These are phyloP conservation scores for Drosophila colorata DNA, from an alignment of 2,888 invertebrate species.

Conservation along the genomic window DNA sequence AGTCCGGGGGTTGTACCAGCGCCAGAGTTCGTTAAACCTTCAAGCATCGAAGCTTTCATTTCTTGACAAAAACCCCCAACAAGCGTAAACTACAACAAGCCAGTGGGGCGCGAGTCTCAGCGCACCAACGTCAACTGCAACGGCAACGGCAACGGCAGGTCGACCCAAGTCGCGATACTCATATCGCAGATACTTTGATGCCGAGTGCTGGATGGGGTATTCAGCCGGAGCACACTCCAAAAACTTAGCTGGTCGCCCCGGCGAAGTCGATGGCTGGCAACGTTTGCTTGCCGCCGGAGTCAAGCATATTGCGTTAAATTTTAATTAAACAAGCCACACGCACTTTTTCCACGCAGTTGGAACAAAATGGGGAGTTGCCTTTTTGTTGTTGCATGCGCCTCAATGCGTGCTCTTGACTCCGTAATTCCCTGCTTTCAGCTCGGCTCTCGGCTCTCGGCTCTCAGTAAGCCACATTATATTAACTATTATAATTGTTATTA, in stretches of 20 bases:
- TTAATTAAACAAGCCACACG: conserved; percentile 66
- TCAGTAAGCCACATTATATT: conserved; percentile 2
- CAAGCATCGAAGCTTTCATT: conserved; percentile 76
- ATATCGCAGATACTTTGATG: conserved; percentile 58
- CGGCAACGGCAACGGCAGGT: conserved; percentile 13
- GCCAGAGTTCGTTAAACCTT: conserved; percentile 73
- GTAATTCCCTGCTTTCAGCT: conserved; percentile 4
- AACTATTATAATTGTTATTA: neutral
- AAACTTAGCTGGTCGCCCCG: conserved; percentile 40
- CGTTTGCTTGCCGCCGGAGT: conserved; percentile 20
- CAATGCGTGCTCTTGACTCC: conserved; percentile 18
- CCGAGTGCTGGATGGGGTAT: conserved; percentile 39
- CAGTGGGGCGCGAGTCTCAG: conserved; percentile 60
- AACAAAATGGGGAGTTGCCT: conserved; percentile 1
- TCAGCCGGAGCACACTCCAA: conserved; percentile 47
- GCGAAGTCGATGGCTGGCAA: conserved; percentile 41
- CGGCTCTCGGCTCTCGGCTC: neutral
- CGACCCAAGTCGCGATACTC: conserved; percentile 57
- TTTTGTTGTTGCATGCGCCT: conserved; percentile 9
- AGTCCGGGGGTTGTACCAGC: conserved; percentile 26
- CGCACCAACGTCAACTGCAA: conserved; percentile 23
- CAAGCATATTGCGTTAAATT: conserved; percentile 71
- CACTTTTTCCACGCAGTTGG: conserved; percentile 41
- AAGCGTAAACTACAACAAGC: conserved; percentile 49
- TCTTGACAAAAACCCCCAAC: conserved; percentile 58